These are phyloP conservation scores for Conus canariensis DNA, from an alignment of 2,888 invertebrate species.

Conservation along the genomic window DNA sequence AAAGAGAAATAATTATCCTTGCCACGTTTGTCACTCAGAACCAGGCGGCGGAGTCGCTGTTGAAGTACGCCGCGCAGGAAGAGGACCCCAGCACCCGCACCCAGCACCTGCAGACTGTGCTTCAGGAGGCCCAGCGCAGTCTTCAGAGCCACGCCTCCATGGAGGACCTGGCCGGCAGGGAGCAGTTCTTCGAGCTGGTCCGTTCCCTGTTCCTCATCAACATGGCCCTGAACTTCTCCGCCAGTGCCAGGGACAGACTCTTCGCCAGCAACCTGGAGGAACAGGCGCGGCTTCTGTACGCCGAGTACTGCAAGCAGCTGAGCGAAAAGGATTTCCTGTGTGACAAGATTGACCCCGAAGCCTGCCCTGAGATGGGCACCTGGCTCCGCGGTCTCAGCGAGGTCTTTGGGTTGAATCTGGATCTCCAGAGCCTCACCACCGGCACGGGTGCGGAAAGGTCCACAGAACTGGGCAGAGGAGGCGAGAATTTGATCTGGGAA, in stretches of 20 bases:
- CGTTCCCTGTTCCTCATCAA: conserved; percentile 41
- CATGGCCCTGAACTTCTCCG: conserved; percentile 42
- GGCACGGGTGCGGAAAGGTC: not conserved
- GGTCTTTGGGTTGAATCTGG: conserved; percentile 34
- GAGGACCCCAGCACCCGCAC: conserved; percentile 8
- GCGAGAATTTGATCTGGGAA: not conserved
- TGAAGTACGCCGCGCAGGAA: conserved; percentile 41
- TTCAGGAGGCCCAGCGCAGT: conserved; percentile 30
- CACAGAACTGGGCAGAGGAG: not conserved
- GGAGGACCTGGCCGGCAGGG: conserved; percentile 32
- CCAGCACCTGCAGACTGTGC: conserved; percentile 26
- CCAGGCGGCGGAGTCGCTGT: conserved; percentile 41
- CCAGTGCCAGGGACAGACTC: conserved; percentile 30
- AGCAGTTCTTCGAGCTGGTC: conserved; percentile 44
- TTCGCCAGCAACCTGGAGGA: conserved; percentile 38
- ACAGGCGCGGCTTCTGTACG: conserved; percentile 42
- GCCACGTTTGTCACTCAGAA: conserved; percentile 29
- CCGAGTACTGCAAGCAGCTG: conserved; percentile 46
- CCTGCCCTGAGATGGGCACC: not conserved
- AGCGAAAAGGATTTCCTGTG: conserved; percentile 6
- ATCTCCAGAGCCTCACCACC: not conserved
- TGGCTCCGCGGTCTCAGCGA: conserved; percentile 28
- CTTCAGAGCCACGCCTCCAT: conserved; percentile 42
- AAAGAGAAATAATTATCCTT: not conserved
- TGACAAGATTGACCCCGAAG: not conserved